Conservation (phyloP, 2,113 vertebrate species). For the Phylloscopus trochilus region DNA sequence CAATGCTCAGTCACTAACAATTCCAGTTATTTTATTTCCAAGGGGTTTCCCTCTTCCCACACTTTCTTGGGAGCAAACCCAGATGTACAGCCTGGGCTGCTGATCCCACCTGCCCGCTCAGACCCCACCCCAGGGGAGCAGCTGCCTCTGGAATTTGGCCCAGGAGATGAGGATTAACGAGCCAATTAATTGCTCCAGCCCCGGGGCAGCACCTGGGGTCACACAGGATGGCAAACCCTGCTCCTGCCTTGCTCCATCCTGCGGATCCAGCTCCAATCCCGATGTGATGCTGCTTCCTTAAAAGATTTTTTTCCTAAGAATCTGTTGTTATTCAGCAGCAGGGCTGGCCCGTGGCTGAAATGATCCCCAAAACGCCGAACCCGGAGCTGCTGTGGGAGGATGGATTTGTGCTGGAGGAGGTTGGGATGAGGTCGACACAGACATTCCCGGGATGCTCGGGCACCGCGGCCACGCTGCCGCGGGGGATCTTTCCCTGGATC, state of each 20-base stretch:
- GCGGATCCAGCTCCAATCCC: background rate
- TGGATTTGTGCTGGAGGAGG: background rate
- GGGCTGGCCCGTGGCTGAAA: background rate
- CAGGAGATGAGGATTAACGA: background rate
- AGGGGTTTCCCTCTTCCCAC: background rate
- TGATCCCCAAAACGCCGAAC: rapidly evolving
- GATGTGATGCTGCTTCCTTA: rapidly evolving
- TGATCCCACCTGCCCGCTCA: background rate
- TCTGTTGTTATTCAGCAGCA: background rate
- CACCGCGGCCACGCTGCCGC: too few species aligned
- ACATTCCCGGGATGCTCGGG: background rate
- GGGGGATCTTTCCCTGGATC: background rate
- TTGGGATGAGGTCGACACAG: background rate
- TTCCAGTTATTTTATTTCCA: background rate
- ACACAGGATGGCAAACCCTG: background rate
- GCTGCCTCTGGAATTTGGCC: background rate
- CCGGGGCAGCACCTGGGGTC: background rate
- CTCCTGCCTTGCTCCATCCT: rapidly evolving
- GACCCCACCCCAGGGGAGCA: background rate
- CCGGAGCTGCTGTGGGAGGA: background rate
- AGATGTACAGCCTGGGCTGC: rapidly evolving
- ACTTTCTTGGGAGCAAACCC: background rate
- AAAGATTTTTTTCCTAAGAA: background rate
- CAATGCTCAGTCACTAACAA: background rate
- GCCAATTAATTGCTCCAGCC: background rate